phyloP scores from a whole-genome alignment of 2,888 invertebrate genomes.

The Agriopis marginaria region DNA sequence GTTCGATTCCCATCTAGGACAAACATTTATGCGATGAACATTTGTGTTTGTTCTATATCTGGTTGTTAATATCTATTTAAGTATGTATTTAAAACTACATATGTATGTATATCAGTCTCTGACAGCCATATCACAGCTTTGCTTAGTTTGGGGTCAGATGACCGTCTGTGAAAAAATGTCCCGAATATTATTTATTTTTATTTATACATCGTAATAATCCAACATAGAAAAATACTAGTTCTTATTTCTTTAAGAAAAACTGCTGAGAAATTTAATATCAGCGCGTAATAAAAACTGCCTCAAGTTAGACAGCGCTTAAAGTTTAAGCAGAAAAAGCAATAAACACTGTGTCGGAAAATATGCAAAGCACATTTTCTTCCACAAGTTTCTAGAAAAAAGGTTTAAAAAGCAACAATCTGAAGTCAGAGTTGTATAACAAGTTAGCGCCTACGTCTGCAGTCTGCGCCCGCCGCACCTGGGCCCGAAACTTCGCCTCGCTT shows the following conservation, averaged over 20 bases:
- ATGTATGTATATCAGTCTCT: no score
- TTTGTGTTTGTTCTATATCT: no score
- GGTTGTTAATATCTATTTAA: no score
- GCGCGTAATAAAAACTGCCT: constrained; percentile 12
- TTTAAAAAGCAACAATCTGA: constrained; percentile 57
- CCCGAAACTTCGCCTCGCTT: constrained; percentile 48
- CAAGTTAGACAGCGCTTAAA: constrained; percentile 17
- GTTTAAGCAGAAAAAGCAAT: constrained; percentile 24
- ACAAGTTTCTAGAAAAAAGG: constrained; percentile 44
- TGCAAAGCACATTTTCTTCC: constrained; percentile 34
- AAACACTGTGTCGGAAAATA: constrained; percentile 28
- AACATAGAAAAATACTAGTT: no score
- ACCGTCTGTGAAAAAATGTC: no score
- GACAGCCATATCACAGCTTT: no score
- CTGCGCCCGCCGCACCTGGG: constrained; percentile 53
- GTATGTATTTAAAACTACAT: no score
- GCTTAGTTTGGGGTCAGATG: no score
- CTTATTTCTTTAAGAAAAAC: not conserved
- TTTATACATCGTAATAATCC: no score
- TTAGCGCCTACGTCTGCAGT: constrained; percentile 59
- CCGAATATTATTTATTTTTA: no score
- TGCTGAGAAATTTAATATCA: constrained; percentile 5
- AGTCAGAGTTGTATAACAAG: constrained; percentile 62
- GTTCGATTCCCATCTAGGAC: no score
- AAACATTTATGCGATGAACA: no score